phyloP scores from a whole-genome alignment of 92 coral and sea anemone species.

The Metridium senile region DNA sequence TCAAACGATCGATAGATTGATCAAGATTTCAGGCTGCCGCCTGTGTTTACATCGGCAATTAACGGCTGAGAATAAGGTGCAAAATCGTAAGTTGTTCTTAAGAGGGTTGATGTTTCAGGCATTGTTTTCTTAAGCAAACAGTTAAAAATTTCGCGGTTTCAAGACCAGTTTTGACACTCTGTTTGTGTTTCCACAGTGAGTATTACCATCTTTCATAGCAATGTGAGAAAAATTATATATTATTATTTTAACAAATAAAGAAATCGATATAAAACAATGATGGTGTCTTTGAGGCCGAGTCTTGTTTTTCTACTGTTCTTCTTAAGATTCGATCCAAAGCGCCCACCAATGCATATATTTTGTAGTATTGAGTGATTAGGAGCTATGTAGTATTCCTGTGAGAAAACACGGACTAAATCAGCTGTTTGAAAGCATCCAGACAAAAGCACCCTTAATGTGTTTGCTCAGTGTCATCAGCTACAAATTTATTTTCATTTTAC shows the following conservation, averaged over 20 bases:
- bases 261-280: not conserved
- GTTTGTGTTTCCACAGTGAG: no score
- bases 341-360: constrained; percentile 19
- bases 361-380: constrained; percentile 35
- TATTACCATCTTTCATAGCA: no score
- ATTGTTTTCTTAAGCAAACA: constrained; percentile 38
- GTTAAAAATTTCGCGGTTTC: constrained; percentile 40
- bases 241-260: constrained; percentile 12
- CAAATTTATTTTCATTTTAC: constrained; percentile 81
- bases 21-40: constrained; percentile 31
- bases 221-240: no score
- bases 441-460: constrained; percentile 85
- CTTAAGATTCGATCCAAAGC: constrained; percentile 9
- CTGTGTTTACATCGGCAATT: constrained; percentile 42
- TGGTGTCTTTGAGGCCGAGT: constrained; percentile 9
- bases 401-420: constrained; percentile 70
- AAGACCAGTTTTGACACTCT: constrained; percentile 23
- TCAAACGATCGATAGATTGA: constrained; percentile 8
- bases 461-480: constrained; percentile 91
- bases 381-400: constrained; percentile 66
- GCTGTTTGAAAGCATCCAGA: constrained; percentile 69
- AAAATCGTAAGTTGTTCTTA: constrained; percentile 44
- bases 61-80: constrained; percentile 48
- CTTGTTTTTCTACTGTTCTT: constrained; percentile 15
- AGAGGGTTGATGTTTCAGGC: constrained; percentile 38